Evolutionary conservation across 23 tunicate species (phyloP).

Genomic region (Styela clava): DNA sequence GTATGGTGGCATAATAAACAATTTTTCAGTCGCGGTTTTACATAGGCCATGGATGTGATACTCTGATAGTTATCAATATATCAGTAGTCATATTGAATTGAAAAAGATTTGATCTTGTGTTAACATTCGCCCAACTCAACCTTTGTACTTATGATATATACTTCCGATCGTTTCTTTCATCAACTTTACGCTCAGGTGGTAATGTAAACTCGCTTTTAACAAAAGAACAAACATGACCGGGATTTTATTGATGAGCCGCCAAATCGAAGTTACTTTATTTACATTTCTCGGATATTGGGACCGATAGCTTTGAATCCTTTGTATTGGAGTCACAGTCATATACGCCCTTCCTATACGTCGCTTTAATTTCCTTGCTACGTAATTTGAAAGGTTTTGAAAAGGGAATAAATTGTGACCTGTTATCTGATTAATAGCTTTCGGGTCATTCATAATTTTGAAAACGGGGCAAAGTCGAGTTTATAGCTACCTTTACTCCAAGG

Average conservation of each 20-base stretch:
- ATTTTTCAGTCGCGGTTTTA: no score
- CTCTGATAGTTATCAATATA: no score
- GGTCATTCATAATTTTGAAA: not conserved
- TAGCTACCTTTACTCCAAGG: not conserved
- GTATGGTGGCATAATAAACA: no score
- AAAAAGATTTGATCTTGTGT: not conserved
- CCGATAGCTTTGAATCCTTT: not conserved
- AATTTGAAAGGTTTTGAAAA: not conserved
- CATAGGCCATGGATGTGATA: no score
- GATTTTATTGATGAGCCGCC: constrained; percentile 12
- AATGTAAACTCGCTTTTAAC: constrained; percentile 18
- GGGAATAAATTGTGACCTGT: not conserved
- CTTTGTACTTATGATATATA: constrained; percentile 3
- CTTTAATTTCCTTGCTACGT: not conserved
- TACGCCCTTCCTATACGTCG: not conserved
- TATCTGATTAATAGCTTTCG: not conserved
- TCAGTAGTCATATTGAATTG: no score
- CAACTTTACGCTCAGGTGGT: constrained; percentile 34
- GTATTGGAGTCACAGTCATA: not conserved
- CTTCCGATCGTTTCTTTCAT: constrained; percentile 17
- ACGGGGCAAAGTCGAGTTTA: not conserved
- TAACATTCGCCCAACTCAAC: not conserved
- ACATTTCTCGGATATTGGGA: not conserved
- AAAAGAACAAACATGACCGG: constrained; percentile 17
- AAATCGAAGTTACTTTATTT: not conserved